Conservation (phyloP, 2,888 invertebrate species). For the Drosophila formosana region DNA sequence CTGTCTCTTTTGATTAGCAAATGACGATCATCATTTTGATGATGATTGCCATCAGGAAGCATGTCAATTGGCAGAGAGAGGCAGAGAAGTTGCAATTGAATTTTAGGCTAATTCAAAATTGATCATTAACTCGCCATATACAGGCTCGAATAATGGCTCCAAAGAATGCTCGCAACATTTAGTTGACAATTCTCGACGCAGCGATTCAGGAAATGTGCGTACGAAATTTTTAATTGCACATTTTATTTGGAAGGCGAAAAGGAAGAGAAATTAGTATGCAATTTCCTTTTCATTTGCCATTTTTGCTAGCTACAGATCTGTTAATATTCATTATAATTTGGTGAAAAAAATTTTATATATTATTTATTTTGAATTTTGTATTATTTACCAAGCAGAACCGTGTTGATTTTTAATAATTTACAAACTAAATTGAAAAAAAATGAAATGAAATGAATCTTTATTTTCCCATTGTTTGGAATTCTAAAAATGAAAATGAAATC, state of each 20-base stretch:
- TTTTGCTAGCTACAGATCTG: background rate
- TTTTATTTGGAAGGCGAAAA: background rate
- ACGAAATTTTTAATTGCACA: background rate
- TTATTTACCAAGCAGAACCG: too few species aligned
- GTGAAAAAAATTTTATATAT: too few species aligned
- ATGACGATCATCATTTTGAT: slow-evolving; percentile 40
- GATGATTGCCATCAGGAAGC: slow-evolving; percentile 52
- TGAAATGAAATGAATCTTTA: background rate
- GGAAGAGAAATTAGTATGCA: background rate
- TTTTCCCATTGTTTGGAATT: background rate
- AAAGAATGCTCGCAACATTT: slow-evolving; percentile 31
- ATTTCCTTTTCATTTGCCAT: background rate
- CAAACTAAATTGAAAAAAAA: too few species aligned
- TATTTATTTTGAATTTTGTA: too few species aligned
- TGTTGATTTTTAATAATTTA: too few species aligned
- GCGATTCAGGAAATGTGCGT: slow-evolving; percentile 18
- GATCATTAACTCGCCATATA: slow-evolving; percentile 30
- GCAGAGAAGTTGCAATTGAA: background rate
- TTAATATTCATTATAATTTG: too few species aligned
- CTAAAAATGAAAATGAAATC: background rate
- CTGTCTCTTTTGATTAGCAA: slow-evolving; percentile 73
- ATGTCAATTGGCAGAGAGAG: slow-evolving; percentile 38
- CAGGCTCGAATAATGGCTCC: background rate
- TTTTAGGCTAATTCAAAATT: slow-evolving; percentile 25
- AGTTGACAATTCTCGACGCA: slow-evolving; percentile 5